A percentile compares a stretch with the other conserved stretches of the same genome.
These are phyloP conservation scores for Aphaenogaster ashmeadi DNA, from an alignment of 1,140 invertebrate species.

Conservation along the genomic window DNA sequence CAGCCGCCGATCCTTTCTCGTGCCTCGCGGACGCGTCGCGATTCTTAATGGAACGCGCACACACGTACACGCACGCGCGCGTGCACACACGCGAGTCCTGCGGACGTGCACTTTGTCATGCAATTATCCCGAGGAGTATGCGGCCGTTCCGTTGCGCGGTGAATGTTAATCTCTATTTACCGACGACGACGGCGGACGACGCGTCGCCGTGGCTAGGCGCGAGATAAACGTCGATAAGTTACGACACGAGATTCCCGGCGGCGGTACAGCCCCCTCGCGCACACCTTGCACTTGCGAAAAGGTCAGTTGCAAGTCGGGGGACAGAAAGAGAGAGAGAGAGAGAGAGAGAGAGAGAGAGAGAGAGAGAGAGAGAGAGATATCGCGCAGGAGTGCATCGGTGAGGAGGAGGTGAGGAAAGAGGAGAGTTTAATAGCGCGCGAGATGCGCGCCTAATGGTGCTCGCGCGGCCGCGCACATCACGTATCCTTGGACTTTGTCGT, in stretches of 20 bases:
- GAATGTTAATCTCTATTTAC: conserved; percentile 64
- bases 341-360: conserved; percentile 13
- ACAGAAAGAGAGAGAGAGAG: not conserved
- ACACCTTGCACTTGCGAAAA: conserved; percentile 67
- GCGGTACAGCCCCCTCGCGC: conserved; percentile 22
- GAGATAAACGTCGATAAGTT: conserved; percentile 67
- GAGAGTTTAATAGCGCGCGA: conserved; percentile 44
- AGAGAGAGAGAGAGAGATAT: not conserved
- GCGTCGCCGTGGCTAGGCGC: conserved; percentile 34
- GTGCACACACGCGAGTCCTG: conserved; percentile 53
- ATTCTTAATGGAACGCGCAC: conserved; percentile 57
- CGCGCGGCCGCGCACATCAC: conserved; percentile 69
- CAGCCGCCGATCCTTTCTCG: conserved; percentile 43
- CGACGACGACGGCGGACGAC: conserved; percentile 50
- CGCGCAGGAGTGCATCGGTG: not conserved
- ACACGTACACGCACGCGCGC: not conserved
- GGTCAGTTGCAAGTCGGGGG: conserved; percentile 43
- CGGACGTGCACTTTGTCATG: conserved; percentile 63
- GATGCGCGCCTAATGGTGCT: conserved; percentile 62
- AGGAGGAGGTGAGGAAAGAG: not conserved
- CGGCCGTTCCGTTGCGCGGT: conserved; percentile 38
- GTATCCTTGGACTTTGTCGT: conserved; percentile 86
- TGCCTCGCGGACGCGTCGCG: conserved; percentile 42
- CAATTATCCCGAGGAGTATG: conserved; percentile 55
- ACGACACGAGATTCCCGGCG: conserved; percentile 55